A percentile compares a stretch with the other conserved stretches of the same genome.
These are phyloP conservation scores for Nephotettix cincticeps DNA, from an alignment of 1,140 invertebrate genomes.

Conservation along the genomic window DNA sequence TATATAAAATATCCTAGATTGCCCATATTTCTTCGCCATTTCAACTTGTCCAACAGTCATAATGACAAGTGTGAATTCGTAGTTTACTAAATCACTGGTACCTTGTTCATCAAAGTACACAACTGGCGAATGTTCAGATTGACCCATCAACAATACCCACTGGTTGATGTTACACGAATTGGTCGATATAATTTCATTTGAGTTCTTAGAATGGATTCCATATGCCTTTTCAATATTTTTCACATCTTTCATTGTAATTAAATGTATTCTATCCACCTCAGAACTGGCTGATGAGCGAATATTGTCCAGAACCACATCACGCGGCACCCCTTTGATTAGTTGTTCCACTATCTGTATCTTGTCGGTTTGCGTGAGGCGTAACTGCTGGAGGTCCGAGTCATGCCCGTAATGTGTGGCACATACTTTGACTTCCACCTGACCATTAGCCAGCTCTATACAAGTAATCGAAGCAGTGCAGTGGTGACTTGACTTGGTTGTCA, in stretches of 20 bases:
- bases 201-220: not conserved
- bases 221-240: conserved; percentile 31
- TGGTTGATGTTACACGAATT: not conserved
- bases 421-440: conserved; percentile 24
- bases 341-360: conserved; percentile 26
- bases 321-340: conserved; percentile 21
- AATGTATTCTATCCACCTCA: conserved; percentile 28
- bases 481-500: conserved; percentile 23
- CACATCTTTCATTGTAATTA: conserved; percentile 31
- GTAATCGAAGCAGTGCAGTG: conserved; percentile 31
- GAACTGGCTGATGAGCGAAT: conserved; percentile 17
- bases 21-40: conserved; percentile 20
- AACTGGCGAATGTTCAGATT: not conserved
- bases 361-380: conserved; percentile 27
- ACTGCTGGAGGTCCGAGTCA: conserved; percentile 11
- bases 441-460: conserved; percentile 22
- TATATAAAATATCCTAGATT: conserved; percentile 29
- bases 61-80: conserved; percentile 9
- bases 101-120: not conserved
- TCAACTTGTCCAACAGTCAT: conserved; percentile 31
- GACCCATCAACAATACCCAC: not conserved
- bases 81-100: not conserved
- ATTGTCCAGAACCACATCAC: conserved; percentile 30
- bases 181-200: not conserved
- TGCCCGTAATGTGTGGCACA: conserved; percentile 33